Percentiles rank a stretch among this genome's conserved stretches.
phyloP scores from a whole-genome alignment of 2,888 invertebrate genomes.

The Tachina grossa region DNA sequence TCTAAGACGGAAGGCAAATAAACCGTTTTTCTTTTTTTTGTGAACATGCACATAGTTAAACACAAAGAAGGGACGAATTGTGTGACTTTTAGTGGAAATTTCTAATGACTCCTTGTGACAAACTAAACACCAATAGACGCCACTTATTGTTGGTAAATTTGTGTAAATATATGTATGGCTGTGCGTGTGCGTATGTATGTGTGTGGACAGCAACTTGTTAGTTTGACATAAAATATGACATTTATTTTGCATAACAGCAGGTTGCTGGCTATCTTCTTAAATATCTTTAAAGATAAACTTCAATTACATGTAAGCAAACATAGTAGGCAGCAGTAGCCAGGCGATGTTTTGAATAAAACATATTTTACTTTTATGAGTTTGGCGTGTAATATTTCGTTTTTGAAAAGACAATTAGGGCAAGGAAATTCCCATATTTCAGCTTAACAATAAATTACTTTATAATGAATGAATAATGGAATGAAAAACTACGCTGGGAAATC shows the following conservation, averaged over 20 bases:
- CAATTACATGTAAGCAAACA: slow-evolving; percentile 52
- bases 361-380: slow-evolving; percentile 19
- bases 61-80: slow-evolving; percentile 1
- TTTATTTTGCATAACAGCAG: slow-evolving; percentile 64
- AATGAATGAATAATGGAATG: neutral
- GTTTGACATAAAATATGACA: slow-evolving; percentile 60
- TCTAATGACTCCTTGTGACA: slow-evolving; percentile 45
- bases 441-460: neutral
- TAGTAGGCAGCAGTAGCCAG: slow-evolving; percentile 2
- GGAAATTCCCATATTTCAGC: neutral
- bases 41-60: neutral
- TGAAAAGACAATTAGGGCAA: neutral
- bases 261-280: slow-evolving; percentile 41
- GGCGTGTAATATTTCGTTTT: neutral
- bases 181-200: neutral
- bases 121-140: slow-evolving; percentile 19
- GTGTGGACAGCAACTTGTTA: slow-evolving; percentile 29
- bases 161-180: neutral
- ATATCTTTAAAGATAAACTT: slow-evolving; percentile 47
- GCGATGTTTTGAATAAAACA: neutral
- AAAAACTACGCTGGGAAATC: neutral
- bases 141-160: slow-evolving; percentile 7
- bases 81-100: slow-evolving; percentile 15
- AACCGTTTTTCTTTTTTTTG: neutral
- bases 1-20: slow-evolving; percentile 24